phyloP scores from a whole-genome alignment of 2,113 vertebrate species.

The Cacatua alba region DNA sequence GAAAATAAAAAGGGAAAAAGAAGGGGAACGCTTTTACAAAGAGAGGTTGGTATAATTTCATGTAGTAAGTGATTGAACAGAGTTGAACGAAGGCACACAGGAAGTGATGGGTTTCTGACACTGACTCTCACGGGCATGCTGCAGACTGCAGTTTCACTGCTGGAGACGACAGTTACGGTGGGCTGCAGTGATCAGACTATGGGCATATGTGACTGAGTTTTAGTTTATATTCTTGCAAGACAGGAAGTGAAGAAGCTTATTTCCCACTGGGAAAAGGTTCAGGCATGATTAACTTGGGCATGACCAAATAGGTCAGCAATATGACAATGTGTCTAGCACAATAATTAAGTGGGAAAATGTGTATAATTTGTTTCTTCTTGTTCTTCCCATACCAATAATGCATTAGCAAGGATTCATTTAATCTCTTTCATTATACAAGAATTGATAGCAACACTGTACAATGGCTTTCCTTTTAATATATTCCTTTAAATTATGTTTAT shows the following conservation, averaged over 20 bases:
- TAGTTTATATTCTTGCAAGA: conserved; percentile 79
- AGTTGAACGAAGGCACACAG: conserved; percentile 20
- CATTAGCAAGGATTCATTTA: conserved; percentile 75
- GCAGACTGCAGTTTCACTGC: conserved; percentile 58
- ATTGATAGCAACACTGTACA: conserved; percentile 58
- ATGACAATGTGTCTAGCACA: conserved; percentile 81
- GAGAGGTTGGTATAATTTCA: conserved; percentile 69
- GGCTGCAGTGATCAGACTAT: conserved; percentile 62
- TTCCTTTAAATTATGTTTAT: conserved; percentile 65
- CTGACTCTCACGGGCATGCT: conserved; percentile 50
- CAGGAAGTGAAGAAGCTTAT: conserved; percentile 78
- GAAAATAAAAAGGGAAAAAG: neutral
- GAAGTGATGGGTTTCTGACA: conserved; percentile 77
- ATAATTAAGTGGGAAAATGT: conserved; percentile 82
- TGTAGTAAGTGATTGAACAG: conserved; percentile 65
- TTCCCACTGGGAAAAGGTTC: conserved; percentile 82
- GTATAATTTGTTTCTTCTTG: conserved; percentile 81
- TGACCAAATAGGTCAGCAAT: conserved; percentile 85
- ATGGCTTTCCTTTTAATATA: conserved; percentile 53
- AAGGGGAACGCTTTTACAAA: conserved; percentile 26
- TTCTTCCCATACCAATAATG: conserved; percentile 76
- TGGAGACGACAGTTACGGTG: conserved; percentile 60
- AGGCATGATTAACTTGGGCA: conserved; percentile 86
- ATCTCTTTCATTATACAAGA: conserved; percentile 71
- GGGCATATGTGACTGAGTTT: conserved; percentile 79